Base-by-base conservation (phyloP, 2,113 vertebrate genomes). In the Aviceda subcristata region DNA sequence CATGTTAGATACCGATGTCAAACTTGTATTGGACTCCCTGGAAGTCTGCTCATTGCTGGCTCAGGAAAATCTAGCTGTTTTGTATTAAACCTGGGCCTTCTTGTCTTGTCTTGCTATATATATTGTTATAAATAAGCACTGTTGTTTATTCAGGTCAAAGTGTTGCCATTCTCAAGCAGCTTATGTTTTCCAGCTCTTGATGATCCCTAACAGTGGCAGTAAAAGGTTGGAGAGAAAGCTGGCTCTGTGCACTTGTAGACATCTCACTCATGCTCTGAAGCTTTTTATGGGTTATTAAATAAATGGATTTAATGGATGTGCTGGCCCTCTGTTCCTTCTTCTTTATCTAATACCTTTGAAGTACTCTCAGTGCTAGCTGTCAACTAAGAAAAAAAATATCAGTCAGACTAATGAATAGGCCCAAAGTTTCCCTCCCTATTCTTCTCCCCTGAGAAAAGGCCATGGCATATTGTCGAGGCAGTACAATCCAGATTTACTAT, bases 221-320 rank as follows among this genome's bases (percentile, higher is more conserved):
- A 73, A 83, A 94, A 77, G 30, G 51, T 7, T 84, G 68, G 56
- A 89, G 84, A 85, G 83, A 95, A 92, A 94, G 63, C 76, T 87
- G 66, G 51, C 90, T 92, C 79, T 41, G 27, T 56, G 92, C 46
- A 74, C 68, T 91, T 92, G 69, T 81, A 93, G 85, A 73, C 50
- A 76, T 88, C 94, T 92, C 90, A 50, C 71, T 96, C 89, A 56
- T 87, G 63, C 71, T 96, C 78, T 83, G 67, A 89, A 93, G 85
- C 79, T 88, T 97, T 92, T 90, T 94, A 89, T 95, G 79, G 87
- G 76, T 97, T 96, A 97, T 97, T 93, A 97, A 97, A 95, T 96
- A 95, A 96, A 96, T 97, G 45, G 74, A 90, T 93, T 97, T 96
- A 97, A 97, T 97, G 91, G 94, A 91, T 94, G 85, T 92, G 69